Percentiles rank a stretch among this genome's conserved stretches.
These are phyloP conservation scores for Nomada fucata DNA, from an alignment of 2,888 invertebrate genomes.

Conservation along the genomic window DNA sequence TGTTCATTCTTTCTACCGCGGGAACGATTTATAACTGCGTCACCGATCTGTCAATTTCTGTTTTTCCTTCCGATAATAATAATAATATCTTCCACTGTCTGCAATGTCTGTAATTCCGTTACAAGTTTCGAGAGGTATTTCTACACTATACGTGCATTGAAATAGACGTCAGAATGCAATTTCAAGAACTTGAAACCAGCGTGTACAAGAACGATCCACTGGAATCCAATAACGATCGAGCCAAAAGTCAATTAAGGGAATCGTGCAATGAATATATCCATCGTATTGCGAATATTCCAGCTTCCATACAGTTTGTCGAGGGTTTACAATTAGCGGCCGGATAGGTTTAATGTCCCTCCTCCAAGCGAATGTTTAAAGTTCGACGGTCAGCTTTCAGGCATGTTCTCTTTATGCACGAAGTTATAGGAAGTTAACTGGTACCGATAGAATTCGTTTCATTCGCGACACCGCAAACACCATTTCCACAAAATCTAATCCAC, in stretches of 20 bases:
- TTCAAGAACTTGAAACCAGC: not conserved
- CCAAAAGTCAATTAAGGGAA: constrained; percentile 42
- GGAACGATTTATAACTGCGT: too few relatives aligned
- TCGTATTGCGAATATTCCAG: constrained; percentile 32
- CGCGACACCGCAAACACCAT: constrained; percentile 27
- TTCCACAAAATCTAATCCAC: constrained; percentile 3
- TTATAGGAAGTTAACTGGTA: constrained; percentile 17
- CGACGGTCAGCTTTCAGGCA: constrained; percentile 7
- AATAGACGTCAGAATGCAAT: constrained; percentile 14
- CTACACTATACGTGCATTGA: too few relatives aligned
- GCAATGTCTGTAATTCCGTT: not conserved
- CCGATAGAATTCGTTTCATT: constrained; percentile 26
- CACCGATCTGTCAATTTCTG: too few relatives aligned
- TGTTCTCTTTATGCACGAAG: constrained; percentile 43
- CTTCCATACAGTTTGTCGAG: constrained; percentile 12
- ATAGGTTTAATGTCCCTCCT: constrained; percentile 29
- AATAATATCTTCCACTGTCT: too few relatives aligned
- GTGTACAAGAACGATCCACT: not conserved
- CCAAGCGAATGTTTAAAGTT: constrained; percentile 39
- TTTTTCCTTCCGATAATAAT: too few relatives aligned
- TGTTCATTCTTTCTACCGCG: not conserved
- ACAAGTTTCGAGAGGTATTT: too few relatives aligned
- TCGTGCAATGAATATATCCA: constrained; percentile 47
- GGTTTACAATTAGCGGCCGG: constrained; percentile 35
- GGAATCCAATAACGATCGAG: constrained; percentile 17